These are phyloP conservation scores for Mizuhopecten yessoensis DNA, from an alignment of 1,140 invertebrate species.

Conservation along the genomic window DNA sequence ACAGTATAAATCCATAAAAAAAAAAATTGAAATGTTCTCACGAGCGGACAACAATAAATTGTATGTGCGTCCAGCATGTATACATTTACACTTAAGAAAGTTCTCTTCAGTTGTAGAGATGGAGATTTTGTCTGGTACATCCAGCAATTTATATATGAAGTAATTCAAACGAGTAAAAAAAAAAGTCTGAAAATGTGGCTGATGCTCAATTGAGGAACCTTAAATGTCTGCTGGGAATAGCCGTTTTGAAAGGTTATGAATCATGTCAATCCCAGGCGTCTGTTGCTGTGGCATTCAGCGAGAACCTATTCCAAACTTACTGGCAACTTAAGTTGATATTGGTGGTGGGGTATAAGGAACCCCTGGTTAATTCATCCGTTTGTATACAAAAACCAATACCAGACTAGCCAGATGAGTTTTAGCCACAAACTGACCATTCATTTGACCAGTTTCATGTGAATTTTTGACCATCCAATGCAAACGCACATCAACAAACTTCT, in stretches of 20 bases:
- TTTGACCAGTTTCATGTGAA: not conserved
- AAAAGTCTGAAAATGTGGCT: not conserved
- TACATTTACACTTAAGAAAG: not conserved
- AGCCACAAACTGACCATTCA: not conserved
- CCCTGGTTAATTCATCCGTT: not conserved
- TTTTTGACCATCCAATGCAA: not conserved
- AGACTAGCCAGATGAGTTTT: not conserved
- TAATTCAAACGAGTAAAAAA: not conserved
- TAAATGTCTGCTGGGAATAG: not conserved
- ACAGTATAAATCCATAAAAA: conserved; percentile 29
- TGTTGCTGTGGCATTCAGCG: conserved; percentile 6
- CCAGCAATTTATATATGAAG: not conserved
- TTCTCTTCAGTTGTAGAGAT: not conserved
- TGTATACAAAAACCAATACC: not conserved
- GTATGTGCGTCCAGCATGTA: not conserved
- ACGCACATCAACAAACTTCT: not conserved
- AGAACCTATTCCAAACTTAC: conserved; percentile 6
- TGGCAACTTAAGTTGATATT: conserved; percentile 28
- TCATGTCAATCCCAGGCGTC: not conserved
- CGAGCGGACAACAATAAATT: not conserved
- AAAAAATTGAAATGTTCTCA: conserved; percentile 15
- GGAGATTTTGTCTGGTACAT: not conserved
- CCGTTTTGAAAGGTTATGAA: conserved; percentile 35
- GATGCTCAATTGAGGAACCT: not conserved
- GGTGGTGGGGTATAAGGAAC: not conserved